Evolutionary conservation across 23 tunicate species (phyloP).

Genomic region (Ciona savignyi): DNA sequence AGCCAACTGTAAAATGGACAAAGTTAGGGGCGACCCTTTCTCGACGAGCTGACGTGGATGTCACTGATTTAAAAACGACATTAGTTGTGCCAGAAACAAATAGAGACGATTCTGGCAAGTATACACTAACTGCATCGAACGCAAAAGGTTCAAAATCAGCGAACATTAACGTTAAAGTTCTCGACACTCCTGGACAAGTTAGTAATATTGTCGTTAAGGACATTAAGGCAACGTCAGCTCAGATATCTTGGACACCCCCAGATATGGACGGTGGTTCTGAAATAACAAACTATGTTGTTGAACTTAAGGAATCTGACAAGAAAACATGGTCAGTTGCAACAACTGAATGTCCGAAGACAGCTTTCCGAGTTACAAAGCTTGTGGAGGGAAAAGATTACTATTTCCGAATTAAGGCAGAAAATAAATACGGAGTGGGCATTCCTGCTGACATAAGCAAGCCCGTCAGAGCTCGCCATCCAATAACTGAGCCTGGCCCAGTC

Average conservation of each 20-base stretch:
- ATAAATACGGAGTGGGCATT: constrained; percentile 68
- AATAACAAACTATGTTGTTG: constrained; percentile 67
- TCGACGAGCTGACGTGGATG: constrained; percentile 65
- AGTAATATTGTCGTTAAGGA: constrained; percentile 50
- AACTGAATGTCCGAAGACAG: constrained; percentile 56
- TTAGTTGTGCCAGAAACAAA: constrained; percentile 32
- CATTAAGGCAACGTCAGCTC: constrained; percentile 53
- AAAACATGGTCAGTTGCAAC: constrained; percentile 82
- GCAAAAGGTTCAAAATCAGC: constrained; percentile 56
- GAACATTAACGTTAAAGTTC: constrained; percentile 64
- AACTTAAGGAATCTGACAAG: constrained; percentile 74
- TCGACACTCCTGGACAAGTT: constrained; percentile 79
- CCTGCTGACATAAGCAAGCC: constrained; percentile 64
- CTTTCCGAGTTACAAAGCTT: constrained; percentile 66
- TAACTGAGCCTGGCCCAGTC: constrained; percentile 78
- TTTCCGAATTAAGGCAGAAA: constrained; percentile 85
- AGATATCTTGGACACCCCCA: constrained; percentile 78
- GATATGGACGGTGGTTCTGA: constrained; percentile 82
- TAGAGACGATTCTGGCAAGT: constrained; percentile 75
- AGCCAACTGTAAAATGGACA: constrained; percentile 72
- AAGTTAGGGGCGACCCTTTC: constrained; percentile 54
- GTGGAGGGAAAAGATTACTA: constrained; percentile 82
- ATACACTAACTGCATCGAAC: constrained; percentile 58
- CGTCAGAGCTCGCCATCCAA: constrained; percentile 47
- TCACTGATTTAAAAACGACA: constrained; percentile 34